Base-by-base conservation (phyloP, 2,797 vertebrate genomes). In the Champsocephalus gunnari region DNA sequence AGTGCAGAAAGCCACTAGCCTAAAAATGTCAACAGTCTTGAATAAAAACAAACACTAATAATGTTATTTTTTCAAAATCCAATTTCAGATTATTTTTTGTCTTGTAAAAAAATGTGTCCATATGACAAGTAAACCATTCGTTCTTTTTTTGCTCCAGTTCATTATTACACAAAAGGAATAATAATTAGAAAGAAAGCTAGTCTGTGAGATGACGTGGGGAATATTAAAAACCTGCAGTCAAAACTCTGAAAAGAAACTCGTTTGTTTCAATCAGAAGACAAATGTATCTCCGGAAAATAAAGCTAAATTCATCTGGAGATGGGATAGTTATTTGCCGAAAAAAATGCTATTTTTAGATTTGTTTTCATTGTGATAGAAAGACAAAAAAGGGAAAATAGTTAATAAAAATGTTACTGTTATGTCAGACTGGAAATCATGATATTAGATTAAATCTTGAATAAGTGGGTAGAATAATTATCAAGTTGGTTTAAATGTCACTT, bases 211-310 rank as follows among this genome's bases (percentile, higher is more conserved):
- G 7, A 34, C 44, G n/a, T 60, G 28, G 34, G 53, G 11, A 19
- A 60, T 61, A 70, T 55, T 60, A 57, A n/a, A 34, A 57, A 65
- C 38, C 59, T 73, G 53, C 53, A 48, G 50, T 66, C 4, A 32
- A 48, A 78, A 66, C 66, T 60, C 48, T 57, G 56, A 81, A 71
- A 65, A 63, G 17, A 64, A 34, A 66, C 28, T 73, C 19, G n/a
- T 69, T 66, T 72, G 58, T 58, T 78, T 56, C 24, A 44, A 50
- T 58, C 63, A 79, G 44, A 68, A 51, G 72, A 53, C 66, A 82
- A 45, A 75, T 12, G 14, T 34, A 43, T 47, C 59, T 34, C 13
- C 5, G 12, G 4, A 50, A 87, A 67, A 56, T 62, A 81, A 82
- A 41, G 49, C 19, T n/a, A 32, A 41, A 12, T 51, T 9, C 6